Evolutionary conservation across 2,113 vertebrate species (phyloP), one percentile per base, ranked within the genome.

Genomic region (Periophthalmodon schlosseri): DNA sequence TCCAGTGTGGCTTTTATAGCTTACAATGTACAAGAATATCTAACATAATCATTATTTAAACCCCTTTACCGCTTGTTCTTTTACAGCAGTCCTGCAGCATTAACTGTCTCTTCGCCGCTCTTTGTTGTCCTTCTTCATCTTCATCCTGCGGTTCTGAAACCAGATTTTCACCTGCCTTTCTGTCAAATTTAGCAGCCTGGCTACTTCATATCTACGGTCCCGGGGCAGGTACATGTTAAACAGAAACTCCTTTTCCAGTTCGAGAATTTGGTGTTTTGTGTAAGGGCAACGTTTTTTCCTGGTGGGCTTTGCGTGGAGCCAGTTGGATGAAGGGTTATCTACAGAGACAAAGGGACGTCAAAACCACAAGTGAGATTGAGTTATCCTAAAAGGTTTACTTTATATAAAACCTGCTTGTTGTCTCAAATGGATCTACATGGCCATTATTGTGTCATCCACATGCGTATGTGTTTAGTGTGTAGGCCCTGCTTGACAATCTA

Each of bases 111-210:
- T 98, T 0, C 96, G 94, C 80, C 96, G 93, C 78, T 99, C 96
- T 92, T 97, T 98, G 94, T 97, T 99, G 88, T 97, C 96, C 88
- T 98, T 99, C 95, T 99, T 99, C 98, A 99, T 99, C 95, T 99
- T 99, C 98, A 99, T 99, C 90, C 97, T 96, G 88, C 97, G 95
- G 90, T 99, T 99, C 91, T 99, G 97, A 93, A 99, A 99, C 98
- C 98, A 99, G 87, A 99, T 99, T 94, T 99, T 99, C 86, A 99
- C 96, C 95, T 99, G 97, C 93, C 98, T 96, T 90, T 99, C 98
- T 8, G 97, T 99, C 88, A 99, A 93, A 92, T 95, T 98, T 79
- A 99, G 96, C 56, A 96, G 88, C 68, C 97, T 95, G 39, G 98
- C 97, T 79, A 99, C 95, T 82, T 99, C 97, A 69, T 98, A 99